phyloP scores from a whole-genome alignment of 2,113 vertebrate genomes.

The Kryptolebias marmoratus region DNA sequence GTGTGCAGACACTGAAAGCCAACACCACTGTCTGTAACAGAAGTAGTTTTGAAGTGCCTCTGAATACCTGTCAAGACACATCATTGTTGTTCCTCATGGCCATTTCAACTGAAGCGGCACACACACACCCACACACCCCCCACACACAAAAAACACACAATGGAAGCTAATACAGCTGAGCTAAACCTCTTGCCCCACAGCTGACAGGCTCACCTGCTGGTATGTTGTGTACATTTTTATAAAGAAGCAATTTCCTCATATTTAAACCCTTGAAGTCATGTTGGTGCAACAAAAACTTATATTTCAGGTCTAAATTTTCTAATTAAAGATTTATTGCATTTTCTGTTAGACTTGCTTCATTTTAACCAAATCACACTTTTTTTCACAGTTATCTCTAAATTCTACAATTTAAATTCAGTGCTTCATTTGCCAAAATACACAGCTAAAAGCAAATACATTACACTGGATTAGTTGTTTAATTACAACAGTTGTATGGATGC shows the following conservation, averaged over 20 bases:
- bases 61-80: constrained; percentile 66
- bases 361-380: not conserved
- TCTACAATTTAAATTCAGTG: constrained; percentile 24
- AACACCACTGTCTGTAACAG: constrained; percentile 50
- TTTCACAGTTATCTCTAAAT: constrained; percentile 32
- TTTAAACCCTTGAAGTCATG: not conserved
- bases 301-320: not conserved
- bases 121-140: constrained; percentile 3
- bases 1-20: constrained; percentile 60
- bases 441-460: constrained; percentile 8
- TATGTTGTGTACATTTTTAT: constrained; percentile 22
- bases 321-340: not conserved
- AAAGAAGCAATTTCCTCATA: not conserved
- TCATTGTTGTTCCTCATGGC: constrained; percentile 57
- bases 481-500: constrained; percentile 36
- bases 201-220: constrained; percentile 34
- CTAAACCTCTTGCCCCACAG: constrained; percentile 21
- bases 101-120: constrained; percentile 62
- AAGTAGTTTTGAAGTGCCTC: constrained; percentile 42
- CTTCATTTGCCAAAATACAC: constrained; percentile 27
- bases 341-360: not conserved
- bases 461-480: constrained; percentile 27
- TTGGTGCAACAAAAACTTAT: not conserved
- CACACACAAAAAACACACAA: constrained; percentile 13
- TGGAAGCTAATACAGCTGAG: constrained; percentile 17